phyloP scores from a whole-genome alignment of 2,797 vertebrate genomes.

The Premnoplex brunnescens region DNA sequence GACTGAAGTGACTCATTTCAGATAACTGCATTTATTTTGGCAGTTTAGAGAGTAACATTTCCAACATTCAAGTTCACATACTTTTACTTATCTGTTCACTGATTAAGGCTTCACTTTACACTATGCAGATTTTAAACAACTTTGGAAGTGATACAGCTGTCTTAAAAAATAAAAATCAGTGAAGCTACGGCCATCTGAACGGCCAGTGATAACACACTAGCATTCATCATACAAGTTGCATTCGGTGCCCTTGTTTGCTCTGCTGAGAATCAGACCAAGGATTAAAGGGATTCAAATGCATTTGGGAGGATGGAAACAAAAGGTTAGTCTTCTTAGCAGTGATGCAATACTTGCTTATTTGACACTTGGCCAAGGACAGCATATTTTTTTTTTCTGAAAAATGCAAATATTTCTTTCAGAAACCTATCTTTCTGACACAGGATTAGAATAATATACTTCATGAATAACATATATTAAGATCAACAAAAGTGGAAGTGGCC shows the following conservation, averaged over 20 bases:
- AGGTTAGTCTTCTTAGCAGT: background rate
- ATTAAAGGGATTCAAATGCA: background rate
- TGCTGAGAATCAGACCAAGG: background rate
- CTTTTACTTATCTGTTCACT: background rate
- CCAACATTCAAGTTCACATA: background rate
- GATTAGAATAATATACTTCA: background rate
- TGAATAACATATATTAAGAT: background rate
- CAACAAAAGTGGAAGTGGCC: background rate
- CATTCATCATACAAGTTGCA: background rate
- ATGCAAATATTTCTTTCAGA: background rate
- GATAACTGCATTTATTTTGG: background rate
- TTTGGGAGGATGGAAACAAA: background rate
- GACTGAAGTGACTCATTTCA: background rate
- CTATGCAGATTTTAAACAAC: background rate
- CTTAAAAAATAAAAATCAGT: background rate
- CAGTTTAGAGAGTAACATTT: background rate
- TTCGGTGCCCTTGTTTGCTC: background rate
- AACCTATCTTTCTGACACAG: background rate
- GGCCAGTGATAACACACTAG: background rate
- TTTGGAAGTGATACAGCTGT: background rate
- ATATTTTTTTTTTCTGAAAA: background rate
- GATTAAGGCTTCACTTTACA: background rate
- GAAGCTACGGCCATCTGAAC: background rate
- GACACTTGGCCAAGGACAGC: background rate
- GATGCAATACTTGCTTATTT: background rate